Percentiles rank a stretch among this genome's conserved stretches.
Evolutionary conservation across 2,113 vertebrate genomes (phyloP).

Genomic region (Helogale parvula): DNA sequence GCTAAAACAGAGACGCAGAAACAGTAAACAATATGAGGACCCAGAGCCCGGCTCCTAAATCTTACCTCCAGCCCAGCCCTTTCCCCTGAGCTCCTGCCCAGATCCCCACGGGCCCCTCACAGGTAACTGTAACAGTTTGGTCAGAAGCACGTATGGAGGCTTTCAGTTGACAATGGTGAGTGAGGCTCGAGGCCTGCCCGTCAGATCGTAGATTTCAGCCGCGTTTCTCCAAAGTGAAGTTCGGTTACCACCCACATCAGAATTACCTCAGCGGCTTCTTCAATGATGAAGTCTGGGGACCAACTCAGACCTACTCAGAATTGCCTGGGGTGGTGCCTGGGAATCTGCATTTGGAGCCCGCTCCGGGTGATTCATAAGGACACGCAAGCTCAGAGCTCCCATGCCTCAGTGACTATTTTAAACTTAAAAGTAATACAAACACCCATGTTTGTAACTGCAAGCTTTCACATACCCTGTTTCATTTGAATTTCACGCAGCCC

Average conservation of each 20-base stretch:
- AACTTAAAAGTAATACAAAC: background rate
- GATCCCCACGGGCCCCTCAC: background rate
- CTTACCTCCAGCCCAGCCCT: background rate
- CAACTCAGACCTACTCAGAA: background rate
- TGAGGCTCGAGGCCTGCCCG: background rate
- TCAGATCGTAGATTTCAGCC: background rate
- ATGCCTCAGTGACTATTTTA: background rate
- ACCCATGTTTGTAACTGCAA: background rate
- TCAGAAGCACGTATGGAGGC: background rate
- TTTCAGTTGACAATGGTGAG: background rate
- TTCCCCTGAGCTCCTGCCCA: background rate
- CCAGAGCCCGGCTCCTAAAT: background rate
- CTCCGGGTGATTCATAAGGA: background rate
- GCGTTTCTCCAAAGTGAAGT: background rate
- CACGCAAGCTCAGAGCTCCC: background rate
- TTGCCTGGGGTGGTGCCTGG: background rate
- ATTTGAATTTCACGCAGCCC: background rate
- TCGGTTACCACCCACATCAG: background rate
- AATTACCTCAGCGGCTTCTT: background rate
- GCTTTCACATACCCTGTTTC: background rate
- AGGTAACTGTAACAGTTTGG: too few relatives aligned
- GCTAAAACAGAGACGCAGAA: background rate
- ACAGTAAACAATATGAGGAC: background rate
- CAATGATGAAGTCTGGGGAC: background rate
- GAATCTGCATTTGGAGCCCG: background rate